Evolutionary conservation across 1,140 invertebrate species (phyloP).

Genomic region (Aphaenogaster rudis): DNA sequence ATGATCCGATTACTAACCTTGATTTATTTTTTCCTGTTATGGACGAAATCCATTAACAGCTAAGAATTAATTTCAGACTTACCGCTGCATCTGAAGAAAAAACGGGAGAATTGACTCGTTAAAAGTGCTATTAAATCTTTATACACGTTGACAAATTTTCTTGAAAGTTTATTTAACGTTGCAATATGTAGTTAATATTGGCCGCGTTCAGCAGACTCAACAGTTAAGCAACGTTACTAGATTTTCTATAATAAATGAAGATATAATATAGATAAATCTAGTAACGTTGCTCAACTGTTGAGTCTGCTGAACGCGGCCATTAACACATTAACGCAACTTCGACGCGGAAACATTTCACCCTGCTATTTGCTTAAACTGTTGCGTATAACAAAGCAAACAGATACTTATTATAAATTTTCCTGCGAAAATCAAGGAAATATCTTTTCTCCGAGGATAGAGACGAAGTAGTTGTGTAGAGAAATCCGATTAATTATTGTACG

Average conservation of each 20-base stretch:
- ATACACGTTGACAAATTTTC: not conserved
- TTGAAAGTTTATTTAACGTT: not conserved
- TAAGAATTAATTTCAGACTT: not conserved
- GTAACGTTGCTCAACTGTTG: too few species aligned
- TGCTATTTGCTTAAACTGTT: not conserved
- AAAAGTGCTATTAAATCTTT: not conserved
- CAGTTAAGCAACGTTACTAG: too few species aligned
- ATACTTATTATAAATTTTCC: conserved; percentile 12
- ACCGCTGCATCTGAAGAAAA: not conserved
- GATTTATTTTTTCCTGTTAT: not conserved
- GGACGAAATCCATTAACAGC: not conserved
- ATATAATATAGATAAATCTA: too few species aligned
- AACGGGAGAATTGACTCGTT: not conserved
- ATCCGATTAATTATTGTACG: conserved; percentile 61
- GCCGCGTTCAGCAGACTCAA: too few species aligned
- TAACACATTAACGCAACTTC: not conserved
- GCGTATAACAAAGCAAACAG: not conserved
- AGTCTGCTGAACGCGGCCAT: not conserved
- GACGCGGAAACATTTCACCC: not conserved
- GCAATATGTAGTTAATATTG: not conserved
- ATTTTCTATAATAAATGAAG: too few species aligned
- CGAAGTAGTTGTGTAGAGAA: conserved; percentile 36
- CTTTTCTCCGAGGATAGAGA: conserved; percentile 15
- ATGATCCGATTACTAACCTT: conserved; percentile 48
- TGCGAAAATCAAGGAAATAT: not conserved